Evolutionary conservation across 2,797 vertebrate species (phyloP).

Genomic region (Erethizon dorsatum): DNA sequence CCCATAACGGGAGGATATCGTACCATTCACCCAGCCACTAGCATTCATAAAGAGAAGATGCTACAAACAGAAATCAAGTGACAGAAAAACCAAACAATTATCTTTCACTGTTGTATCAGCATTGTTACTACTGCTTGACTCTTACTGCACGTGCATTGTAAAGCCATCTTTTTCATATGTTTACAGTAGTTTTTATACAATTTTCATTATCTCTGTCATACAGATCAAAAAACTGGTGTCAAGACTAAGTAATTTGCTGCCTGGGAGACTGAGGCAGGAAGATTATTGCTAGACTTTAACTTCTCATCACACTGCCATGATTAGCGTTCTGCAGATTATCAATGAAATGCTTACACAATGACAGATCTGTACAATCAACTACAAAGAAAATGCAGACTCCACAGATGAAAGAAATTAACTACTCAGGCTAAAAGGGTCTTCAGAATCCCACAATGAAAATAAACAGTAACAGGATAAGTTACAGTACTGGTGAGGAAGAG

Average conservation of each 20-base stretch:
- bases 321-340: not conserved
- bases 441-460: not conserved
- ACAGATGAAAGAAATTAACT: not conserved
- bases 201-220: not conserved
- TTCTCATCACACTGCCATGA: not conserved
- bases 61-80: not conserved
- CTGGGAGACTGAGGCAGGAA: too few species aligned
- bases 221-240: not conserved
- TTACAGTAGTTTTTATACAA: not conserved
- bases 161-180: not conserved
- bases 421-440: not conserved
- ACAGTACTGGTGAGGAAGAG: not conserved
- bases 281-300: not conserved
- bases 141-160: not conserved
- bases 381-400: conserved; percentile 14
- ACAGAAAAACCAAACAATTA: not conserved
- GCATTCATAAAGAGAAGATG: not conserved
- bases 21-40: not conserved
- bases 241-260: not conserved
- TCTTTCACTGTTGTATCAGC: not conserved
- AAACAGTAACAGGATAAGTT: not conserved
- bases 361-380: not conserved
- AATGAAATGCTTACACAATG: not conserved
- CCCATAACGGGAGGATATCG: not conserved
- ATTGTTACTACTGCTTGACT: not conserved